Base-by-base conservation (phyloP, 2,888 invertebrate genomes). In the Melinaea marsaeus region DNA sequence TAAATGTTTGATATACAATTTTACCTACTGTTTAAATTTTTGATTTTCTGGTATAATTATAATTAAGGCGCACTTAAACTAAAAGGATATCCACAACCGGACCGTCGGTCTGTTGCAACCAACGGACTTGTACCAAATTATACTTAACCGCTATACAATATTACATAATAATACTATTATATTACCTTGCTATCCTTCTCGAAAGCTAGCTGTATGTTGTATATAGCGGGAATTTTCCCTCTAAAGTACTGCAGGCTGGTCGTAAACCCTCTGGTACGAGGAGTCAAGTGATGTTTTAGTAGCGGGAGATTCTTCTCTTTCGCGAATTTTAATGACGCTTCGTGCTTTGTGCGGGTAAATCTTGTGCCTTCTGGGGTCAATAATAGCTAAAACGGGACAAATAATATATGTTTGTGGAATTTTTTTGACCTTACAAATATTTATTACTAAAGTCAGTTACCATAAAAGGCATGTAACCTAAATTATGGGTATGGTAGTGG, bases 331-430 rank as follows among this genome's bases (percentile, higher is more conserved):
- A 96, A 90, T 63, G 98, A 97, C 0, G 95, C 95, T 84, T 95
- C 94, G 77, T 97, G 96, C 80, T 99, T 99, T 72, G 93, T 94
- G 57, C 92, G 88, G 0, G 98, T 98, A 77, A 97, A 98, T 60
- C 98, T 92, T 0, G 98, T 99, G 11, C 98, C 98, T 89, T 99
- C 98, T 0, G 98, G 96, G 77, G 97, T 98, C 67, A 98, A 84
- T 60, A 98, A 84, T 67, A 98, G 88, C 97, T 97, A 76, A 48
- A 91, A 89, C 13, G 59, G 13, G 34, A 55, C 3, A 42, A 9
- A 54, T 37, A 13, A 22, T 9, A 42, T 3, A 42, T 9, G 42
- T 42, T 42, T 42, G 11, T 42, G 42, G 2, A 7, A 42, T 3
- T 3, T 42, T 42, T 42, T 42, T 42, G 7, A 9, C 9, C 9